Base-by-base conservation (phyloP, 2,888 invertebrate genomes). In the Volucella inanis region DNA sequence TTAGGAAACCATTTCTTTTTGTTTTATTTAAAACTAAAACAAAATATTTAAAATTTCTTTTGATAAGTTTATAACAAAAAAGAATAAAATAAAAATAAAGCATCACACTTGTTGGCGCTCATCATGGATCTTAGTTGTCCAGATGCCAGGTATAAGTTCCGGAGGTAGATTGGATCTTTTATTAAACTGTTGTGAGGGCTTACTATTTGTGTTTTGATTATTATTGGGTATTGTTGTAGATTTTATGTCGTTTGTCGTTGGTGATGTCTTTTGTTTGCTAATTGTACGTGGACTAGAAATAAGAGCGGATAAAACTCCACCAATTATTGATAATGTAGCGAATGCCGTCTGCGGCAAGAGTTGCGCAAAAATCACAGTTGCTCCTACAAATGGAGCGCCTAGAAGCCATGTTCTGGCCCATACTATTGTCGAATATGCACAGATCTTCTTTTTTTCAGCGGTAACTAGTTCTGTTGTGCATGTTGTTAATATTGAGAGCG, bases 121-220 rank as follows among this genome's bases (percentile, higher is more conserved):
- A 77, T 91, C 91, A 80, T 90, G 89, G 74, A 88, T 88, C 85
- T 91, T 92, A 64, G 90, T 91, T 78, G 92, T 92, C 92, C 92
- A 92, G 88, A 92, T 90, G 87, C 91, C 92, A 78, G 91, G 89
- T 90, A 90, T 89, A 61, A 92, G 87, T 89, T 91, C 91, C 77
- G 91, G 91, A 89, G 92, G 92, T 90, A 92, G 90, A 90, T 92
- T 92, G 14, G 90, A 89, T 89, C 80, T 89, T 90, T 90, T 55
- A 88, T 87, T 87, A 88, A 90, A 81, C 87, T 89, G 55, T 90
- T 88, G 74, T 31, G 31, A 31, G 6, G 31, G 31, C 88, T 88
- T 71, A 90, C 90, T 41, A 88, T 96, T 98, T 49, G 98, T 99
- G 91, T 98, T 98, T 97, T 68, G 78, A 47, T 72, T 52, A 57